These are phyloP conservation scores for Periophthalmus magnuspinnatus DNA, from an alignment of 2,797 vertebrate species.

Conservation along the genomic window DNA sequence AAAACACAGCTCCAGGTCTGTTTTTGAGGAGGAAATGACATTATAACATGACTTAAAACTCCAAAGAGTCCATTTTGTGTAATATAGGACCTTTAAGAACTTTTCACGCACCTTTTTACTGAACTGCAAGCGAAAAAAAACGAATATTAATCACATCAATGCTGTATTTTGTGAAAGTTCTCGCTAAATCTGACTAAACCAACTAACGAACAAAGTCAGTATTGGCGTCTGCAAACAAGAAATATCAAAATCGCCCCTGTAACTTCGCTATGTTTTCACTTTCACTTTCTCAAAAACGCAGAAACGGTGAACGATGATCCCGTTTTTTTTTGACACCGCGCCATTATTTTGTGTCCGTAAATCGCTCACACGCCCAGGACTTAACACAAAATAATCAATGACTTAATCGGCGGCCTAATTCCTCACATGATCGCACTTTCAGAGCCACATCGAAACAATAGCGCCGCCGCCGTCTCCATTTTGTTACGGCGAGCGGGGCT, in stretches of 20 bases:
- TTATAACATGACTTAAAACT: too few species aligned
- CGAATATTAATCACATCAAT: too few species aligned
- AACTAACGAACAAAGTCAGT: neutral
- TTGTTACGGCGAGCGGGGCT: neutral
- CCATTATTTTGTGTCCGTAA: neutral
- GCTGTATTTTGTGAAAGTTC: neutral
- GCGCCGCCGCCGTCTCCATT: neutral
- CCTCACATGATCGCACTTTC: constrained; percentile 4
- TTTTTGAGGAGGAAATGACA: too few species aligned
- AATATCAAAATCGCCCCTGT: too few species aligned
- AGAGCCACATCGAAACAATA: neutral
- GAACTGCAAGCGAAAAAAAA: too few species aligned
- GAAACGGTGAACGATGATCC: too few species aligned
- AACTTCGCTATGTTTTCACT: too few species aligned
- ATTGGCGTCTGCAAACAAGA: too few species aligned
- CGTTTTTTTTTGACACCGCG: neutral
- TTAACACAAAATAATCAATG: constrained; percentile 11
- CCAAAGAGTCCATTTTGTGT: too few species aligned
- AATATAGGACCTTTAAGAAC: too few species aligned
- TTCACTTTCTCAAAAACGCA: neutral
- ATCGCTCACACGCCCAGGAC: neutral
- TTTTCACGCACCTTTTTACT: too few species aligned
- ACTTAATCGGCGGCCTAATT: constrained; percentile 7
- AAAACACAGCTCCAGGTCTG: too few species aligned
- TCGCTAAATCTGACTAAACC: neutral